phyloP scores from a whole-genome alignment of 2,888 invertebrate genomes.

The Plemyria rubiginata region DNA sequence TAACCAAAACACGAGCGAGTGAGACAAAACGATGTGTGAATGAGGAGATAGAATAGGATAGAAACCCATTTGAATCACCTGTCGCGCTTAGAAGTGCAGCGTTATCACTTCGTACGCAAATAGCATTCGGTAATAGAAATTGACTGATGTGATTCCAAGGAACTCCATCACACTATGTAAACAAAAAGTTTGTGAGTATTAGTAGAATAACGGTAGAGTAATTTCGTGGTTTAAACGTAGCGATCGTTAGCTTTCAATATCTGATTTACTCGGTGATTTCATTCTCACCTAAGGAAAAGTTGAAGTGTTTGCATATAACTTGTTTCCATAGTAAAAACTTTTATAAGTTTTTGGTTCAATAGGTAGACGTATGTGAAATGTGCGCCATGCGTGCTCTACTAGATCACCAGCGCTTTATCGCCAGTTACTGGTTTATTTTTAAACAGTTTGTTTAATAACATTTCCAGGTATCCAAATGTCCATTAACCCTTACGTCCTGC shows the following conservation, averaged over 20 bases:
- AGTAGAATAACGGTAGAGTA: slow-evolving; percentile 12
- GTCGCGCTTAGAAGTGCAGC: slow-evolving; percentile 56
- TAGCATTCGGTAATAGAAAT: slow-evolving; percentile 30
- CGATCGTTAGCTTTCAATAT: slow-evolving; percentile 3
- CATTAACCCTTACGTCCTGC: not conserved
- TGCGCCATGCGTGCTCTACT: no score
- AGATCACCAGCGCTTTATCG: no score
- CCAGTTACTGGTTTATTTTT: no score
- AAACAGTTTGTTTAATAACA: not conserved
- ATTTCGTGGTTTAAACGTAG: slow-evolving; percentile 8
- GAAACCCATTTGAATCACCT: slow-evolving; percentile 56
- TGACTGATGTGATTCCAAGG: slow-evolving; percentile 5
- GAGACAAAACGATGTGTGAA: slow-evolving; percentile 31
- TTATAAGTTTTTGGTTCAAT: no score
- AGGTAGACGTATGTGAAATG: no score
- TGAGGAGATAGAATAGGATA: slow-evolving; percentile 31
- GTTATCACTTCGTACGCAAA: slow-evolving; percentile 51
- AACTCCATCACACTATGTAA: slow-evolving; percentile 9
- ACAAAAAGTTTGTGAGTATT: slow-evolving; percentile 22
- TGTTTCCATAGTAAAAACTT: no score
- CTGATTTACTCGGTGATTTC: no score
- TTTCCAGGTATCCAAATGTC: not conserved
- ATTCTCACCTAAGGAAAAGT: no score
- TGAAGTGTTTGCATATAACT: no score
- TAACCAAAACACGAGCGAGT: slow-evolving; percentile 20